phyloP scores from a whole-genome alignment of 2,888 invertebrate species.

The Leptarthrus brevirostris region DNA sequence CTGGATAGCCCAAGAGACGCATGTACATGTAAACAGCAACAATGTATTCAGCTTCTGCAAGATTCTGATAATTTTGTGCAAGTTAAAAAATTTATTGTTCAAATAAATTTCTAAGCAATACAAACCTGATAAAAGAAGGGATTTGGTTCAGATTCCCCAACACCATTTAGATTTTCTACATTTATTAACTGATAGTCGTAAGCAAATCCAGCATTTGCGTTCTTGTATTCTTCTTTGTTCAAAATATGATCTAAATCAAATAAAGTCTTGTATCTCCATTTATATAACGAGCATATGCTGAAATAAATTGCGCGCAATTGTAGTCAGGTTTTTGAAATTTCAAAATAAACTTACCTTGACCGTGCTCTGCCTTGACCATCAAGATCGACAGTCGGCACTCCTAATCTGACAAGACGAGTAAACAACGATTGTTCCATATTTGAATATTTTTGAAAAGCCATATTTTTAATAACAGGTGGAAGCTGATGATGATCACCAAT shows the following conservation, averaged over 20 bases:
- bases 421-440: conserved; percentile 99
- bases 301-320: too few relatives aligned
- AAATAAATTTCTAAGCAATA: not conserved
- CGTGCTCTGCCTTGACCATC: conserved; percentile 98
- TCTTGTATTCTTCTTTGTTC: conserved; percentile 83
- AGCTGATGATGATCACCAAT: conserved; percentile 99
- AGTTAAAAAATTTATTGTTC: not conserved
- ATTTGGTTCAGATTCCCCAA: conserved; percentile 97
- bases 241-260: conserved; percentile 93
- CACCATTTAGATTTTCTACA: conserved; percentile 95
- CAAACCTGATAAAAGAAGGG: conserved; percentile 96
- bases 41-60: conserved; percentile 92
- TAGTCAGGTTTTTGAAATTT: too few relatives aligned
- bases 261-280: conserved; percentile 96
- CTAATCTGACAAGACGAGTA: conserved; percentile 93
- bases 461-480: conserved; percentile 99
- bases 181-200: conserved; percentile 96
- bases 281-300: conserved; percentile 92
- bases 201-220: conserved; percentile 91
- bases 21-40: conserved; percentile 99
- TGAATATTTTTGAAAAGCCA: conserved; percentile 99
- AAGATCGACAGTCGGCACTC: conserved; percentile 96
- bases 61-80: conserved; percentile 71
- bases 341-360: conserved; percentile 67
- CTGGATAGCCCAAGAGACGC: conserved; percentile 96